Base-by-base conservation (phyloP, 1,140 invertebrate species). In the Anastrepha ludens region DNA sequence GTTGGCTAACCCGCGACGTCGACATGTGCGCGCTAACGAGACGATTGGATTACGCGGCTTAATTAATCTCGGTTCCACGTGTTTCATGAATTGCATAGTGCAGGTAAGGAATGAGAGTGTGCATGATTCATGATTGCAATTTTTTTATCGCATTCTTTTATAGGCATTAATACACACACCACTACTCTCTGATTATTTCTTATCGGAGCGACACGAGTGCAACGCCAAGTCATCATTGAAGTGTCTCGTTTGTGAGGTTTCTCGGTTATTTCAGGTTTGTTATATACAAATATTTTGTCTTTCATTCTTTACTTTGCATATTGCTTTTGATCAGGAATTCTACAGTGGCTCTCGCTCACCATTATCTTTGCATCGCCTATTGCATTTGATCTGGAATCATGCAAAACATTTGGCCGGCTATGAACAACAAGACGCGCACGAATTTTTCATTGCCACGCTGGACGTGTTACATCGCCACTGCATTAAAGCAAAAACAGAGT, bases 31-130 rank as follows among this genome's bases (percentile, higher is more conserved):
- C 74, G 95, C 96, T 87, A 96, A 97, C 90, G 97, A 97, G 65
- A 97, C 97, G 41, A 97, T 98, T 90, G 98, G 98, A 59, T 93
- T 99, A 50, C 94, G 98, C 88, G 99, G 99, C 2, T 94, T 99
- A 41, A 96, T 99, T 89, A 99, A 99, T 94, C 94, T 99, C 89
- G 98, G 99, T n/a, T 98, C 98, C 89, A 99, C 99, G 1, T 99
- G 99, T 94, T 99, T 99, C 93, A 99, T 99, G 98, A 99, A 99
- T 93, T 98, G 98, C 92, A 99, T 99, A 91, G 96, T 99, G 9
- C 99, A 99, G 94, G 95, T 95, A 59, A 88, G 89, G 87, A 7
- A 11, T 81, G 50, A n/a, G 17, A 20, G 41, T 50, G 74, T 81
- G 17, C 5, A 15, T 81, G 41, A 81, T 29, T 58, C 41, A 74